A percentile compares a stretch with the other conserved stretches of the same genome.
Conservation (phyloP, 2,888 invertebrate species). For the Disparrhopalites patrizii region DNA sequence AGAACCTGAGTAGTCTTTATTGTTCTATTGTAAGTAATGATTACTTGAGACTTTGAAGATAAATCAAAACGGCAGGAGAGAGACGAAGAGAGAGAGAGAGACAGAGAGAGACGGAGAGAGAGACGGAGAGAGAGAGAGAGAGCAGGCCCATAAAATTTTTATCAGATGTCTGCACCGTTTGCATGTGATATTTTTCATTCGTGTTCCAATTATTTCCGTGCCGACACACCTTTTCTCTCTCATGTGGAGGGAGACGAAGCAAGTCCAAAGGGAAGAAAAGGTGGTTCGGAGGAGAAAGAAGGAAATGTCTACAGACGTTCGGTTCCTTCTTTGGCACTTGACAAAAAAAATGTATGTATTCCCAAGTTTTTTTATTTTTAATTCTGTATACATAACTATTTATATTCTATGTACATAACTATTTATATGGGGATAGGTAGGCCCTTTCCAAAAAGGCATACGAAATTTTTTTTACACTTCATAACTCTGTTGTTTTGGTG, state of each 20-base stretch:
- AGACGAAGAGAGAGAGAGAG: constrained; percentile 12
- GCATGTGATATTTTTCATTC: constrained; percentile 44
- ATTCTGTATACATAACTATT: too few relatives aligned
- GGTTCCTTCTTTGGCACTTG: background rate
- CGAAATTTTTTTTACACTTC: too few relatives aligned
- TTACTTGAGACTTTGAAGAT: constrained; percentile 37
- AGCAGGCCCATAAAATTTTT: constrained; percentile 38
- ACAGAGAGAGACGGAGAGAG: background rate
- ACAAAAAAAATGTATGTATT: too few relatives aligned
- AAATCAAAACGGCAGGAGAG: constrained; percentile 39
- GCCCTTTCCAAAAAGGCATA: too few relatives aligned
- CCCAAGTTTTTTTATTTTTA: too few relatives aligned
- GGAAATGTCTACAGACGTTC: too few relatives aligned
- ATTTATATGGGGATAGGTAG: too few relatives aligned
- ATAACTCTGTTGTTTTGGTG: too few relatives aligned
- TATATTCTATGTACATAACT: too few relatives aligned
- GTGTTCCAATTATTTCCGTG: constrained; percentile 44
- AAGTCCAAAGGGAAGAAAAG: too few relatives aligned
- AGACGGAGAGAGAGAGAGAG: background rate
- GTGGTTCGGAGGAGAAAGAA: too few relatives aligned
- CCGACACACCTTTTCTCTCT: constrained; percentile 36
- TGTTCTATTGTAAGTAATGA: constrained; percentile 32
- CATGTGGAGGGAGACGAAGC: too few relatives aligned
- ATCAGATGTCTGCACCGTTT: constrained; percentile 39
- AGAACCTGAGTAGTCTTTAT: constrained; percentile 24